Evolutionary conservation across 2,888 invertebrate genomes (phyloP).

Genomic region (Galerucella nymphaeae): DNA sequence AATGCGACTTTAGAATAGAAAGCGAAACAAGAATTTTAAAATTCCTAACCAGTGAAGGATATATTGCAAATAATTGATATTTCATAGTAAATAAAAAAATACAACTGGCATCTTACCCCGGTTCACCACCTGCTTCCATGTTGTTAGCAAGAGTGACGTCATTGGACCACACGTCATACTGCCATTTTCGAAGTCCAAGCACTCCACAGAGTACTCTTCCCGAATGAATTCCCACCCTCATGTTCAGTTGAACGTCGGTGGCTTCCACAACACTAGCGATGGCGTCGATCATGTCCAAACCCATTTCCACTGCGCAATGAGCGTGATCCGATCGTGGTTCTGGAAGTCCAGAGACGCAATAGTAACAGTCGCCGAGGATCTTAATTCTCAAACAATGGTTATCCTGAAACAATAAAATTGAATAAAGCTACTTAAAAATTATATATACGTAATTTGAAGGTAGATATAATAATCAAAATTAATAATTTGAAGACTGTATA

Average conservation of each 20-base stretch:
- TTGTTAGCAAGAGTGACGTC: conserved; percentile 91
- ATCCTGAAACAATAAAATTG: conserved; percentile 68
- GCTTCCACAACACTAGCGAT: conserved; percentile 90
- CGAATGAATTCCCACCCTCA: conserved; percentile 93
- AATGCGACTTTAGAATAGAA: too few relatives aligned
- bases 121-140: conserved; percentile 91
- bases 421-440: neutral
- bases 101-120: conserved; percentile 72
- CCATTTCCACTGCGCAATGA: conserved; percentile 90
- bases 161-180: conserved; percentile 94
- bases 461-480: too few relatives aligned
- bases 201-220: conserved; percentile 92
- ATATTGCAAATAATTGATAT: neutral
- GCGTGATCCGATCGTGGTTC: conserved; percentile 93
- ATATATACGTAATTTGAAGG: too few relatives aligned
- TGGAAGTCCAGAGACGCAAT: conserved; percentile 91
- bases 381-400: conserved; percentile 86
- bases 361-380: conserved; percentile 93
- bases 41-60: neutral
- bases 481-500: too few relatives aligned
- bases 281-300: conserved; percentile 87
- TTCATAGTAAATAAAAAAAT: neutral
- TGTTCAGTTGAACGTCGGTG: conserved; percentile 91
- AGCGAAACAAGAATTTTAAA: too few relatives aligned
- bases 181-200: conserved; percentile 90